phyloP scores from a whole-genome alignment of 2,113 vertebrate species.

The Clinocottus analis region DNA sequence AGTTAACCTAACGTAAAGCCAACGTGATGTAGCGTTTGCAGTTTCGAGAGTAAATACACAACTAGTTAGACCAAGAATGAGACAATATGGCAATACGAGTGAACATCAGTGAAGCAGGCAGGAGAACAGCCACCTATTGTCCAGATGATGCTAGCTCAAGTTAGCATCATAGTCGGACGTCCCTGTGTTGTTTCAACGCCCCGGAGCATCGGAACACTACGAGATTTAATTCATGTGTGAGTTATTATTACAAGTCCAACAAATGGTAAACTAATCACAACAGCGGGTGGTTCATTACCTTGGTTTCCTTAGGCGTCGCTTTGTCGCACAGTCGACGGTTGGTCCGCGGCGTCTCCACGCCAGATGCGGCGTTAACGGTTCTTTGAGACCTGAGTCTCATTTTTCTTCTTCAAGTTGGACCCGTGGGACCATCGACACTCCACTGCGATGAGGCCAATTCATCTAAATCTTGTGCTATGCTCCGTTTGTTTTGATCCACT shows the following conservation, averaged over 20 bases:
- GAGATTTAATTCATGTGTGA: background rate
- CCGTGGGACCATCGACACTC: background rate
- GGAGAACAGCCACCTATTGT: background rate
- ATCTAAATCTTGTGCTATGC: background rate
- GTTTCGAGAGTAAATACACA: background rate
- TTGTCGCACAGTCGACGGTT: conserved; percentile 10
- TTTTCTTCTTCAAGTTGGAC: background rate
- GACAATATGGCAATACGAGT: no score
- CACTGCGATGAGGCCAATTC: no score
- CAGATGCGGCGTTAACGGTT: background rate
- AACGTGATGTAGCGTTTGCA: background rate
- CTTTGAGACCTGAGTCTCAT: conserved; percentile 76
- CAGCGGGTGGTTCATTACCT: conserved; percentile 33
- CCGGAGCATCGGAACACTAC: background rate
- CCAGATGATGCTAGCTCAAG: conserved; percentile 10
- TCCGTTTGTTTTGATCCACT: no score
- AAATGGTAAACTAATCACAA: fast-evolving
- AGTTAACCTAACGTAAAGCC: no score
- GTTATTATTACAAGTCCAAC: fast-evolving
- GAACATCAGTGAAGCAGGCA: background rate
- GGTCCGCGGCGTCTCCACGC: conserved; percentile 42
- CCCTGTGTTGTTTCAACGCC: background rate
- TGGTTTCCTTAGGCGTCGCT: conserved; percentile 35
- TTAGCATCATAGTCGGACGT: background rate
- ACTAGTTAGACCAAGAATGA: background rate